Percentiles rank a stretch among this genome's conserved stretches.
phyloP scores from a whole-genome alignment of 2,888 invertebrate species.

The Ectobius pallidus region DNA sequence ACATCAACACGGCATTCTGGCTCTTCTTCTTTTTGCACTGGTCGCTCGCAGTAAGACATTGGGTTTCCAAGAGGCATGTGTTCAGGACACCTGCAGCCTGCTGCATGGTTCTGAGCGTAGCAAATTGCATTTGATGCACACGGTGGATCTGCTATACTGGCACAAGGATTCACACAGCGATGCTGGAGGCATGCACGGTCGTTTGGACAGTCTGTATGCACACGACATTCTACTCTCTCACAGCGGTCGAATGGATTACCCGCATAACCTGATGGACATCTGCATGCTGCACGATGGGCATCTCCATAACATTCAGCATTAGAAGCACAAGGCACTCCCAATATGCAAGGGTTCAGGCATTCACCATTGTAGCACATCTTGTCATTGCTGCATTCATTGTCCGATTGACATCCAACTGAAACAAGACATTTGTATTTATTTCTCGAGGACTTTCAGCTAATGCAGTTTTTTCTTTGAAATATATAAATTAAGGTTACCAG shows the following conservation, averaged over 20 bases:
- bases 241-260: slow-evolving; percentile 85
- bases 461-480: no score
- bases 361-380: slow-evolving; percentile 83
- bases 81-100: slow-evolving; percentile 83
- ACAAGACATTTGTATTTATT: slow-evolving; percentile 48
- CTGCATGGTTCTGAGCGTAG: slow-evolving; percentile 78
- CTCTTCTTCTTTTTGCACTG: slow-evolving; percentile 56
- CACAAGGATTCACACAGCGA: slow-evolving; percentile 81
- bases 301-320: slow-evolving; percentile 85
- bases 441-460: no score
- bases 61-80: slow-evolving; percentile 81
- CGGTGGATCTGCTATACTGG: slow-evolving; percentile 66
- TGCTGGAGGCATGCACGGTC: slow-evolving; percentile 74
- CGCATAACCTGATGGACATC: slow-evolving; percentile 74
- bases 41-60: slow-evolving; percentile 72
- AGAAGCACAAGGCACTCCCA: slow-evolving; percentile 80
- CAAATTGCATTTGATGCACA: slow-evolving; percentile 87
- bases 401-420: slow-evolving; percentile 80
- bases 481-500: no score
- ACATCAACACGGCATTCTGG: slow-evolving; percentile 78
- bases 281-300: slow-evolving; percentile 79
- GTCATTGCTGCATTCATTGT: slow-evolving; percentile 79
- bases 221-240: slow-evolving; percentile 77
- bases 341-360: slow-evolving; percentile 80
- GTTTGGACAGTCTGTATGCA: slow-evolving; percentile 78